Conservation (phyloP, 2,888 invertebrate species). For the Cryptus viduatorius region DNA sequence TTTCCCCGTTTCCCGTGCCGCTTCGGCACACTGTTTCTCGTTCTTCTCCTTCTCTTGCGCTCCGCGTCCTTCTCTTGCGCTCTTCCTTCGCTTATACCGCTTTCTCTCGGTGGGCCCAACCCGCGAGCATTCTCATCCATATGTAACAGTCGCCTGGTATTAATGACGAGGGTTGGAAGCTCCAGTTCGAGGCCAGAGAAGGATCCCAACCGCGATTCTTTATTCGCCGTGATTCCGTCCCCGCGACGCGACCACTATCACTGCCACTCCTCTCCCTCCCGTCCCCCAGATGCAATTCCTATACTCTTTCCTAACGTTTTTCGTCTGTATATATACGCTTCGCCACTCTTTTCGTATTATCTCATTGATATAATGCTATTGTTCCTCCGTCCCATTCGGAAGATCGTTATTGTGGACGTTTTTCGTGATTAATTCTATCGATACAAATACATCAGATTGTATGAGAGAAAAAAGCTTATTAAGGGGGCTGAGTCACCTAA, state of each 20-base stretch:
- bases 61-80: slow-evolving; percentile 43
- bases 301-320: slow-evolving; percentile 60
- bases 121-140: slow-evolving; percentile 83
- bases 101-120: slow-evolving; percentile 76
- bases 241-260: slow-evolving; percentile 47
- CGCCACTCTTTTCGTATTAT: slow-evolving; percentile 81
- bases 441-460: slow-evolving; percentile 23
- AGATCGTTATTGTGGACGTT: slow-evolving; percentile 47
- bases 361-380: slow-evolving; percentile 83
- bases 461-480: slow-evolving; percentile 29
- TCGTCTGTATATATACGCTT: slow-evolving; percentile 67
- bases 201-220: slow-evolving; percentile 76
- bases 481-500: no score
- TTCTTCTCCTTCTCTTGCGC: slow-evolving; percentile 47
- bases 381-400: slow-evolving; percentile 70
- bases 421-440: slow-evolving; percentile 51
- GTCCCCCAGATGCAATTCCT: slow-evolving; percentile 19
- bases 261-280: slow-evolving; percentile 59
- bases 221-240: slow-evolving; percentile 71
- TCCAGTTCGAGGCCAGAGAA: slow-evolving; percentile 69
- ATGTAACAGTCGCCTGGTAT: slow-evolving; percentile 85
- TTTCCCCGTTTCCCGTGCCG: slow-evolving; percentile 76
- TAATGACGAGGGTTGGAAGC: slow-evolving; percentile 82
- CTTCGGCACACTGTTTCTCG: slow-evolving; percentile 65
- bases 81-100: slow-evolving; percentile 64